These are phyloP conservation scores for Lycia hirtaria DNA, from an alignment of 2,888 invertebrate species.

Conservation along the genomic window DNA sequence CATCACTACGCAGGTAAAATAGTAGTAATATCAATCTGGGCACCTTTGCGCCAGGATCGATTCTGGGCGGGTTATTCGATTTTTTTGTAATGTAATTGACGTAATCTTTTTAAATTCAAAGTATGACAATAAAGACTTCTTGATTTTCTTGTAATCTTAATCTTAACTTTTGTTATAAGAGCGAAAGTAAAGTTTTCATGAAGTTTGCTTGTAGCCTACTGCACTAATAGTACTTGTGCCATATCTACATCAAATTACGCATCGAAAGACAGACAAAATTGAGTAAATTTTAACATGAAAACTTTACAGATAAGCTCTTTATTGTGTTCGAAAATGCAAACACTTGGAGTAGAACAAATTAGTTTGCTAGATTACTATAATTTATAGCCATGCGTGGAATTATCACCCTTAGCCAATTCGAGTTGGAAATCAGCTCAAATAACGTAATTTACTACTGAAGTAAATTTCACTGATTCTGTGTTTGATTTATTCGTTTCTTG, in stretches of 20 bases:
- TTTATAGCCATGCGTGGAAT: conserved; percentile 8
- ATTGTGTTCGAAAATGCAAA: conserved; percentile 16
- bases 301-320: conserved; percentile 16
- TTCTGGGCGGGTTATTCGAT: no score
- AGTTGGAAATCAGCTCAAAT: neutral
- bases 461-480: neutral
- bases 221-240: no score
- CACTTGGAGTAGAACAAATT: conserved; percentile 16
- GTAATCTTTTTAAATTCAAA: no score
- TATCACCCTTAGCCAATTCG: conserved; percentile 4
- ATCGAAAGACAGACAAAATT: neutral
- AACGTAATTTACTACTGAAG: conserved; percentile 1
- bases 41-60: no score
- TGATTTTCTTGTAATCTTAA: no score
- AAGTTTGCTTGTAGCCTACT: no score
- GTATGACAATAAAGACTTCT: no score
- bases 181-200: no score
- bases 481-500: neutral
- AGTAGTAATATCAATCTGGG: no score
- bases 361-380: conserved; percentile 16
- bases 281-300: conserved; percentile 7
- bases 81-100: no score
- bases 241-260: neutral
- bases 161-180: no score
- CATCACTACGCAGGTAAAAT: no score